A percentile compares a stretch with the other conserved stretches of the same genome.
Conservation (phyloP, 2,797 vertebrate genomes). For the Syndactyla subalaris region DNA sequence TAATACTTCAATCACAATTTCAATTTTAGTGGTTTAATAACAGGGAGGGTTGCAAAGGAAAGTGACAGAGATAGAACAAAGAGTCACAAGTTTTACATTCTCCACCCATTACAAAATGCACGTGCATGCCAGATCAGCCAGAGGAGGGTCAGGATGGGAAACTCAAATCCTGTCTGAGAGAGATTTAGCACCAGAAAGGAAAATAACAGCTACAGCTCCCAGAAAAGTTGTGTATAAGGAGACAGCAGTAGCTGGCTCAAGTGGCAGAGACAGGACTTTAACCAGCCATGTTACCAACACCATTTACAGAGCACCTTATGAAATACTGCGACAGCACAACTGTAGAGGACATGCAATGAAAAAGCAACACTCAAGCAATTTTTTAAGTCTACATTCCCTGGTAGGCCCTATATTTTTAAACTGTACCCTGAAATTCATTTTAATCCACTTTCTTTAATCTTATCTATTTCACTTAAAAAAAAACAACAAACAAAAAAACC, state of each 20-base stretch:
- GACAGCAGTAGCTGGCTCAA: neutral
- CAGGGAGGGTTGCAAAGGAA: neutral
- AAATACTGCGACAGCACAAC: neutral
- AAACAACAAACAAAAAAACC: accelerated
- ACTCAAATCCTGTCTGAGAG: neutral
- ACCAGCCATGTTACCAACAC: neutral
- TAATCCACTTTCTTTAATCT: neutral
- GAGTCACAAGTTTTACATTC: neutral
- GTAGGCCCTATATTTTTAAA: neutral
- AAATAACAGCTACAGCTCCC: neutral
- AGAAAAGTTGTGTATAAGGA: neutral
- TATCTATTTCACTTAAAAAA: neutral
- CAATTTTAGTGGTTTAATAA: neutral
- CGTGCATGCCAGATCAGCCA: neutral
- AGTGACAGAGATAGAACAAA: constrained; percentile 1
- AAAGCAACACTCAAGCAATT: neutral
- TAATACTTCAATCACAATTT: neutral
- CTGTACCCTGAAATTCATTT: neutral
- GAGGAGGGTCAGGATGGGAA: neutral
- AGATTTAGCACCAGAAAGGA: neutral
- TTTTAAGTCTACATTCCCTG: neutral
- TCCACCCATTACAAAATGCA: neutral
- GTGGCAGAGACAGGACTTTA: accelerated
- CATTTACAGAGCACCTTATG: neutral
- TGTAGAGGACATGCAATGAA: neutral